Base-by-base conservation (phyloP, 2,888 invertebrate species). In the Agrilus mali region DNA sequence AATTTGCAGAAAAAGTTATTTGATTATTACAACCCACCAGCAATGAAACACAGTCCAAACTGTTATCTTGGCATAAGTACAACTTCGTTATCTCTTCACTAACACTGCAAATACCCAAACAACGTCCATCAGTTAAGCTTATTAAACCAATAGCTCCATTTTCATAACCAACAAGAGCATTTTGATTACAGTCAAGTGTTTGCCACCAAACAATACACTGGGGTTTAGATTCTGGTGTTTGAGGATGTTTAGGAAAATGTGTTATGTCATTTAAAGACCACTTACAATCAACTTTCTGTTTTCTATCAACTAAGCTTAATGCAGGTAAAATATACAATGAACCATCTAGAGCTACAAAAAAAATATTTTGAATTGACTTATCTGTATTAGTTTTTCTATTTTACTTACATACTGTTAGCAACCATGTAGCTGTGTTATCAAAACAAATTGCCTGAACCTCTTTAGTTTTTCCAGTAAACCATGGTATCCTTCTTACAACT, bases 381-480 rank as follows among this genome's bases (percentile, higher is more conserved):
- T 36, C 27, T 27, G 10, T 27, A 27, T 3, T 27, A 4, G 10
- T 10, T 27, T 27, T 38, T 5, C 15, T 10, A 10, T 10, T 14
- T 31, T 67, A 67, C 59, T 72, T 73, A 65, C 77, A 75, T 45
- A 76, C 67, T 50, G 79, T 71, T 17, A 86, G 66, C 20, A 85
- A 68, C 85, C 86, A 86, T 35, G 80, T 78, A 42, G 87, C 88
- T 46, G 81, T 77, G 2, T 86, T 84, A 67, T 89, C 87, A 65
- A 90, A 89, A 63, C 87, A 86, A 62, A 88, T 70, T 58, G 80
- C 80, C 60, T 80, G 74, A 45, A 82, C 74, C 33, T 67, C 44
- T 55, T 66, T 66, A 38, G 56, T 55, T 33, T 56, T 57, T 44
- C 66, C 66, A 13, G 57, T 59, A 44, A 64, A 59, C 68, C 68